These are phyloP conservation scores for Lycaena phlaeas DNA, from an alignment of 2,888 invertebrate species.

Conservation along the genomic window DNA sequence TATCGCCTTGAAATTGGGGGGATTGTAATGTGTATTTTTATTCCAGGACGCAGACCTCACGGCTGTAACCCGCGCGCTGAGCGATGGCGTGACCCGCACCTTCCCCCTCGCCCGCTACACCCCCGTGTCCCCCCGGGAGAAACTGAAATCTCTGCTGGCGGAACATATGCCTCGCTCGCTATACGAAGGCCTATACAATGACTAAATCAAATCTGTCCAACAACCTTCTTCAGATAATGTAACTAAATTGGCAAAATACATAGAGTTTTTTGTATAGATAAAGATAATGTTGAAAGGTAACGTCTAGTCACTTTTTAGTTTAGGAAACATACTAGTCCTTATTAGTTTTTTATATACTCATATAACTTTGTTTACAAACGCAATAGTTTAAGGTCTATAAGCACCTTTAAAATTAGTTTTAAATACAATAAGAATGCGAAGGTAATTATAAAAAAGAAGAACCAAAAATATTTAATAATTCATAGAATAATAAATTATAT, in stretches of 20 bases:
- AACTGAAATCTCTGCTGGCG: constrained; percentile 84
- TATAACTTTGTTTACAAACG: too few relatives aligned
- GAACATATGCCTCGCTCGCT: constrained; percentile 86
- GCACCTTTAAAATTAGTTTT: too few relatives aligned
- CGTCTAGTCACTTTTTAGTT: not conserved
- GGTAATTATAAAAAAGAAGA: too few relatives aligned
- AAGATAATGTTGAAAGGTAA: not conserved
- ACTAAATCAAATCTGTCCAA: constrained; percentile 31
- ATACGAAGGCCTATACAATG: constrained; percentile 82
- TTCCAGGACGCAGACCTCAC: constrained; percentile 82
- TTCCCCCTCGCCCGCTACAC: constrained; percentile 89
- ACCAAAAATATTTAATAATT: too few relatives aligned
- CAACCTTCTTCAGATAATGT: too few relatives aligned
- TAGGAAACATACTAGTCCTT: too few relatives aligned
- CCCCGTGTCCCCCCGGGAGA: constrained; percentile 84
- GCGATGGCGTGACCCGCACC: constrained; percentile 84
- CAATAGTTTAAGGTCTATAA: too few relatives aligned
- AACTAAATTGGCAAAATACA: too few relatives aligned
- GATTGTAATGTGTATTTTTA: constrained; percentile 18
- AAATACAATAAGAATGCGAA: too few relatives aligned
- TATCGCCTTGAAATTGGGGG: not conserved
- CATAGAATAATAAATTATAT: too few relatives aligned
- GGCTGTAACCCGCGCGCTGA: constrained; percentile 82
- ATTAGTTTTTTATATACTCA: too few relatives aligned
- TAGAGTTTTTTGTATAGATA: too few relatives aligned